Evolutionary conservation across 2,113 vertebrate species (phyloP).

Genomic region (Centropus unirufus): DNA sequence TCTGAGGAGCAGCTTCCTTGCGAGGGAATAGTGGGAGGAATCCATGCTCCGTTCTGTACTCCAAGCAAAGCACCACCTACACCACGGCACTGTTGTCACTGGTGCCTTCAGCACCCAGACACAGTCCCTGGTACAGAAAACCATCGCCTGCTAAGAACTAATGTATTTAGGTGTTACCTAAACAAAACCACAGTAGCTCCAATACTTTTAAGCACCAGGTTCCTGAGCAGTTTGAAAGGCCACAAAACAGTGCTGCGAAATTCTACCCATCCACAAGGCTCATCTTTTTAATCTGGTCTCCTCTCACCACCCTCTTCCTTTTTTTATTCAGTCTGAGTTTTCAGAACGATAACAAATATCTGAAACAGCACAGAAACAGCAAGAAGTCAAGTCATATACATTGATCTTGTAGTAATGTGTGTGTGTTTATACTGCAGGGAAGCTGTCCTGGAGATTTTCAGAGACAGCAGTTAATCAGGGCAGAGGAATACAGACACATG

Average conservation of each 20-base stretch:
- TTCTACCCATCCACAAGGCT: not conserved
- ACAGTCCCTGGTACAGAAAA: not conserved
- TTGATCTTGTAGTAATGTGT: not conserved
- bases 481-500: not conserved
- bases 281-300: not conserved
- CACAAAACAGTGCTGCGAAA: not conserved
- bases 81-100: not conserved
- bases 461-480: not conserved
- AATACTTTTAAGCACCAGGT: not conserved
- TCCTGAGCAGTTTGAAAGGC: not conserved
- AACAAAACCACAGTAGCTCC: not conserved
- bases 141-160: not conserved
- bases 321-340: not conserved
- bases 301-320: not conserved
- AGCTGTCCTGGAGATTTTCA: not conserved
- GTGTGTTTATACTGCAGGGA: not conserved
- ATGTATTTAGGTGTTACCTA: not conserved
- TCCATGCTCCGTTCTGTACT: not conserved
- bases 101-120: not conserved
- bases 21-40: too few relatives aligned
- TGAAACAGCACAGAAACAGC: not conserved
- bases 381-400: not conserved
- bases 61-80: not conserved
- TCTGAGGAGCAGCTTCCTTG: not conserved
- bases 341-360: not conserved